Evolutionary conservation across 2,113 vertebrate genomes (phyloP).

Genomic region (Pomatostomus ruficeps): DNA sequence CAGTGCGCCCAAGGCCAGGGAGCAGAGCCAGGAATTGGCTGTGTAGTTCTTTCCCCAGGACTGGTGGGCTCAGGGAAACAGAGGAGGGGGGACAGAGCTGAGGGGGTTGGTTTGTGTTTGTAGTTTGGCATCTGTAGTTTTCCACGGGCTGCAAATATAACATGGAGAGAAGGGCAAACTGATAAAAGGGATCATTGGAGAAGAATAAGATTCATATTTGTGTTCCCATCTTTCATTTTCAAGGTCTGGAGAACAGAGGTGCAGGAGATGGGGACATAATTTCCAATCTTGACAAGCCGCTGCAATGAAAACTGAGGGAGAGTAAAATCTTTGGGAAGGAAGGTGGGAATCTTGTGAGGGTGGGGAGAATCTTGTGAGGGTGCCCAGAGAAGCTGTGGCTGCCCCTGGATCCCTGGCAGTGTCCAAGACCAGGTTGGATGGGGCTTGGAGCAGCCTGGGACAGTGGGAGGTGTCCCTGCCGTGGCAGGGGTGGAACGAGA

Average conservation of each 20-base stretch:
- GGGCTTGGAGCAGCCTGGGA: not conserved
- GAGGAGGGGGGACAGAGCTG: not conserved
- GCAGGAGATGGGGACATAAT: accelerated
- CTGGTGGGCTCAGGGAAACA: not conserved
- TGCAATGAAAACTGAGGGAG: not conserved
- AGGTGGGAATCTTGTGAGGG: not conserved
- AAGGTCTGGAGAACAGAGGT: not conserved
- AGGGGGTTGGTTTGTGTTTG: not conserved
- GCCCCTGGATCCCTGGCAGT: not conserved
- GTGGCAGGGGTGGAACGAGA: not conserved
- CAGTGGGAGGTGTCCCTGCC: not conserved
- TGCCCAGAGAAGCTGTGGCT: not conserved
- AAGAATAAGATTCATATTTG: not conserved
- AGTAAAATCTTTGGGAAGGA: not conserved
- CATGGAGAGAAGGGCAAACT: not conserved
- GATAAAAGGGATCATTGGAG: not conserved
- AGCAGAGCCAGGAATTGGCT: not conserved
- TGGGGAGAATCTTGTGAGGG: accelerated
- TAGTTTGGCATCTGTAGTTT: not conserved
- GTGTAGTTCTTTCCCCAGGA: not conserved
- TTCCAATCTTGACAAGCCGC: not conserved
- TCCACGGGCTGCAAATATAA: not conserved
- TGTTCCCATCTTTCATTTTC: not conserved
- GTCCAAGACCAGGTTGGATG: accelerated
- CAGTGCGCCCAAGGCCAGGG: not conserved